A percentile compares a stretch with the other conserved stretches of the same genome.
Evolutionary conservation across 2,113 vertebrate genomes (phyloP).

Genomic region (Pica pica): DNA sequence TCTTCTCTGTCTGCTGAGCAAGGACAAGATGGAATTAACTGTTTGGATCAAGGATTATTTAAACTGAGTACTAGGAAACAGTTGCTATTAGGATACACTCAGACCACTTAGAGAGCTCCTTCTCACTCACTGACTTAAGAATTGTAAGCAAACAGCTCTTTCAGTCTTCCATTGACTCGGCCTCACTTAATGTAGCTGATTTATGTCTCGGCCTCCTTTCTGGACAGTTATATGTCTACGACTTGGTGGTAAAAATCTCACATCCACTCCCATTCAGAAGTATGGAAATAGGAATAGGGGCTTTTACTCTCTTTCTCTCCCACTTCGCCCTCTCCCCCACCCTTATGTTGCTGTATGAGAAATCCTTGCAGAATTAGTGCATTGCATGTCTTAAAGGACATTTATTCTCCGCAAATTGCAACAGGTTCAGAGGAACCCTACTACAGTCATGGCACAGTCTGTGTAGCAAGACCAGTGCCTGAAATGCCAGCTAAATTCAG

Average conservation of each 20-base stretch:
- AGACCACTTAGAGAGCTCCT: not conserved
- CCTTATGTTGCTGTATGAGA: not conserved
- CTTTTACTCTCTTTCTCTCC: not conserved
- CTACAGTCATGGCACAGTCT: not conserved
- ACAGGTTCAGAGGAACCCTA: not conserved
- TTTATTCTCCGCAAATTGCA: not conserved
- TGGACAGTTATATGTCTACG: not conserved
- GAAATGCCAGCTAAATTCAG: not conserved
- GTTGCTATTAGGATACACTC: not conserved
- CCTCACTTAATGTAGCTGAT: not conserved
- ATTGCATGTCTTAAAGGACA: not conserved
- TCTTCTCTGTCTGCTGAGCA: not conserved
- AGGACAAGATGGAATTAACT: not conserved
- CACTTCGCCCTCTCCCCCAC: too few relatives aligned
- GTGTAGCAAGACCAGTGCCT: not conserved
- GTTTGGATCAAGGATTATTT: not conserved
- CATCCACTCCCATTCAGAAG: not conserved
- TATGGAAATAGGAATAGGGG: not conserved
- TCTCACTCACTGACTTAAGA: not conserved
- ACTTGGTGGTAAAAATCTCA: not conserved
- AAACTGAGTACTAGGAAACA: not conserved
- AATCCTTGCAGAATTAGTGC: not conserved
- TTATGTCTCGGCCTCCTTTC: not conserved
- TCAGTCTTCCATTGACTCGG: not conserved
- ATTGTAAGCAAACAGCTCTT: not conserved